Conservation (phyloP, 2,888 invertebrate species). For the Laothoe populi region DNA sequence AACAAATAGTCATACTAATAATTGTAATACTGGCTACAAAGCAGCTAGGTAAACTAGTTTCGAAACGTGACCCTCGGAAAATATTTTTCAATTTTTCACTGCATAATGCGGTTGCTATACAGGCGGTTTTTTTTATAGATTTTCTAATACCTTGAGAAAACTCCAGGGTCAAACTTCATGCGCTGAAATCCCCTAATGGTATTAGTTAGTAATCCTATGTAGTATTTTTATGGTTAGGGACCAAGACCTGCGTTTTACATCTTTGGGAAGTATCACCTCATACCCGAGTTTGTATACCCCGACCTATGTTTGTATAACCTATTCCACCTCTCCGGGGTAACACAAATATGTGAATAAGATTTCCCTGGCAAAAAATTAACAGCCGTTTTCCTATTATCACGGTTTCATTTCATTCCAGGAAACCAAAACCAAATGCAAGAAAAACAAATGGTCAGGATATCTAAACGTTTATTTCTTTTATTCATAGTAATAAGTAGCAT, state of each 20-base stretch:
- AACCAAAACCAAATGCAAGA: too few species aligned
- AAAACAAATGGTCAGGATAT: constrained; percentile 28
- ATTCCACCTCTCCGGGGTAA: too few species aligned
- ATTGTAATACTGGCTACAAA: background rate
- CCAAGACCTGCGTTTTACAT: too few species aligned
- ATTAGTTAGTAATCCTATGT: background rate
- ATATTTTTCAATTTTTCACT: background rate
- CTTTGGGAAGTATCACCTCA: too few species aligned
- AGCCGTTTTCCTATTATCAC: too few species aligned
- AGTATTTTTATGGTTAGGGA: background rate
- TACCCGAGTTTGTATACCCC: too few species aligned
- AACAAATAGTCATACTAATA: background rate
- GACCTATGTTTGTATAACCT: too few species aligned
- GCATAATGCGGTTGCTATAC: background rate
- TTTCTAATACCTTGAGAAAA: background rate
- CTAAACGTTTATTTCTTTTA: constrained; percentile 15
- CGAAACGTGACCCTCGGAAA: constrained; percentile 6
- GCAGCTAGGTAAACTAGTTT: background rate
- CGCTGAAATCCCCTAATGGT: background rate
- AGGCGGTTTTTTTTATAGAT: background rate
- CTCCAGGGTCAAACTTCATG: background rate
- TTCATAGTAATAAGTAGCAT: constrained; percentile 13
- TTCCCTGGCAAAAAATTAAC: too few species aligned
- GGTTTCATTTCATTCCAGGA: too few species aligned
- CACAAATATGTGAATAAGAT: too few species aligned